A percentile compares a stretch with the other conserved stretches of the same genome.
phyloP scores from a whole-genome alignment of 35 echinoderm and acorn worm species.

The Apostichopus japonicus region DNA sequence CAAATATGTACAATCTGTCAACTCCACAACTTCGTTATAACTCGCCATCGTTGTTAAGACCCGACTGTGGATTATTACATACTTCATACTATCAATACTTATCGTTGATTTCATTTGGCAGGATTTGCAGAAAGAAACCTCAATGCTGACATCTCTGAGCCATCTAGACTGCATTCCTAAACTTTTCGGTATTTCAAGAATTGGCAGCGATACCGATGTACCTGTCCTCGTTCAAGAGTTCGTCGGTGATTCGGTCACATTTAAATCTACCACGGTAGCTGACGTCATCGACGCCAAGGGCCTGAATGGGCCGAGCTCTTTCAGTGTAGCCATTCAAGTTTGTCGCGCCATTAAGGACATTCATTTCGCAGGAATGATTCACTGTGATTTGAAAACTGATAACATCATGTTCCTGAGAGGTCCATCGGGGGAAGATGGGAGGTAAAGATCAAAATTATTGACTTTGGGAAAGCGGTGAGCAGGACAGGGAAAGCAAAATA shows the following conservation, averaged over 20 bases:
- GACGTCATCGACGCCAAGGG: background rate
- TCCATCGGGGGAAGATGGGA: background rate
- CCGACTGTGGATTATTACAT: no score
- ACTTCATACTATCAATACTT: background rate
- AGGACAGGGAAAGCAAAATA: background rate
- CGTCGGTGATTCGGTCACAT: background rate
- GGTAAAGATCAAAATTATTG: background rate
- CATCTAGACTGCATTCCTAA: constrained; percentile 28
- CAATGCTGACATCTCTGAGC: background rate
- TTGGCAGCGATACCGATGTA: background rate
- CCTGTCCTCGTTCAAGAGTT: constrained; percentile 21
- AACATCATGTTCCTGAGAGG: constrained; percentile 3
- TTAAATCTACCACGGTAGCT: background rate
- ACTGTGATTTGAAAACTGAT: constrained; percentile 9
- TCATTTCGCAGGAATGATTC: background rate
- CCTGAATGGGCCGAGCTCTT: background rate
- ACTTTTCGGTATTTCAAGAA: constrained; percentile 23
- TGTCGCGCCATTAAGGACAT: background rate
- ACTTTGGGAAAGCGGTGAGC: background rate
- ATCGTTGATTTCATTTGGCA: background rate
- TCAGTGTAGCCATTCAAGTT: background rate
- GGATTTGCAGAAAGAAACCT: background rate
- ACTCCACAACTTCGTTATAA: no score
- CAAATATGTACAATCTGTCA: no score
- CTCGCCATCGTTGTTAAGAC: no score